These are phyloP conservation scores for Oncopodura yosiiana DNA, from an alignment of 1,140 invertebrate genomes.

Conservation along the genomic window DNA sequence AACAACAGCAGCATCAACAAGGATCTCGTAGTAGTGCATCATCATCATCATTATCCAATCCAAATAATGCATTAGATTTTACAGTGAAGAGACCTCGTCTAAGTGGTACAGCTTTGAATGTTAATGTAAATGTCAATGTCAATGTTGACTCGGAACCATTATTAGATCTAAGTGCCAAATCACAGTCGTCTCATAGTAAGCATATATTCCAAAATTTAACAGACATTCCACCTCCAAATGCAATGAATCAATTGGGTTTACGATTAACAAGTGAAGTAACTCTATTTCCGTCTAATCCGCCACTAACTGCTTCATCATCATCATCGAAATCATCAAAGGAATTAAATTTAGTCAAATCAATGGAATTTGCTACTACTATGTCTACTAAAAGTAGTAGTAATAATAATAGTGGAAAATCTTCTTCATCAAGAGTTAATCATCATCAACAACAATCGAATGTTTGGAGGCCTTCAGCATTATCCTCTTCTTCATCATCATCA, in stretches of 20 bases:
- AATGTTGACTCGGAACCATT: slow-evolving; percentile 13
- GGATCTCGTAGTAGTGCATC: neutral
- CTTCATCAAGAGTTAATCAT: slow-evolving; percentile 1
- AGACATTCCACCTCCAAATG: slow-evolving; percentile 30
- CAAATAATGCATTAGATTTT: slow-evolving; percentile 19
- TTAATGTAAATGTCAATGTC: slow-evolving; percentile 13
- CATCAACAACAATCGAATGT: neutral
- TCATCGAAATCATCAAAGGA: neutral
- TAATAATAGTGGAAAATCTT: too few species aligned
- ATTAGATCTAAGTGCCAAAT: slow-evolving; percentile 21
- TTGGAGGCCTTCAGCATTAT: slow-evolving; percentile 7
- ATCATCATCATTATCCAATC: neutral
- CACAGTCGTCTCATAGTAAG: slow-evolving; percentile 7
- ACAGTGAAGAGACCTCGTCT: slow-evolving; percentile 7
- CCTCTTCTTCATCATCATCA: neutral
- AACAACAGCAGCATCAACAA: too few species aligned
- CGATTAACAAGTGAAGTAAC: slow-evolving; percentile 33
- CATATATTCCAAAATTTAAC: slow-evolving; percentile 26
- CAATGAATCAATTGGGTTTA: slow-evolving; percentile 30
- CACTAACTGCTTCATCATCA: neutral
- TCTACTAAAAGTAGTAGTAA: too few species aligned
- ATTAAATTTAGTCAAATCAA: neutral
- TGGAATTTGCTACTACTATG: too few species aligned
- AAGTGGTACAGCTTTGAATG: neutral
- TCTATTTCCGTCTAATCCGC: slow-evolving; percentile 25